Evolutionary conservation across 2,888 invertebrate species (phyloP), one percentile per base, ranked within the genome.

Genomic region (Cistogaster globosa): DNA sequence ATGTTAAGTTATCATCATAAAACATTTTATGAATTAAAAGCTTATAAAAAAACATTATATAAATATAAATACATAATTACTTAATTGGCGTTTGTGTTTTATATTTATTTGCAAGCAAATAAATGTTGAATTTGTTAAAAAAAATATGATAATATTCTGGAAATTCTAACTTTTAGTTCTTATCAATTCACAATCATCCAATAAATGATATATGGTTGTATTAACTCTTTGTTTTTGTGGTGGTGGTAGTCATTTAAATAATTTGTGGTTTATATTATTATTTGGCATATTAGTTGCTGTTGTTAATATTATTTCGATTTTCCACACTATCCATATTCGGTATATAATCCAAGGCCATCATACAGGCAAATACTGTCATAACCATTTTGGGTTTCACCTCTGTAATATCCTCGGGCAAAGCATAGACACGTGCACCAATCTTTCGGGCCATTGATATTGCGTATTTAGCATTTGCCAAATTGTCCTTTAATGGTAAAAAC

Each of bases 371-470:
- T 88, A 99, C 97, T 5, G 99, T 99, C 99, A 99, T 98, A 83
- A 99, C 97, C 98, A 99, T 98, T 93, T 99, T 99, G 79, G 96
- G 97, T 93, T 99, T 99, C 26, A 98, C 96, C 94, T 99, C 99
- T 51, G 98, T 97, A 90, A 99, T 99, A 94, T 99, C 99, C 93
- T 99, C 99, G 18, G 99, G 99, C 83, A 99, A 94, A 9, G 99
- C 99, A 93, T 99, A 99, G 20, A 99, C 98, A 83, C 98, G 95
- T 68, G 99, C 99, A 87, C 99, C 99, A 90, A 97, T 97, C 90
- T 99, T 99, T 65, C 99, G 95, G 9, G 99, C 99, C 96, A 98
- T 97, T 0, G 99, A 98, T 89, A 99, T 97, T 79, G 99, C 99
- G 93, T 99, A 99, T 91, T 99, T 99, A n/a, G 99, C 99, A 94